A percentile compares a stretch with the other conserved stretches of the same genome.
phyloP scores from a whole-genome alignment of 1,140 invertebrate genomes.

The Calycopis cecrops region DNA sequence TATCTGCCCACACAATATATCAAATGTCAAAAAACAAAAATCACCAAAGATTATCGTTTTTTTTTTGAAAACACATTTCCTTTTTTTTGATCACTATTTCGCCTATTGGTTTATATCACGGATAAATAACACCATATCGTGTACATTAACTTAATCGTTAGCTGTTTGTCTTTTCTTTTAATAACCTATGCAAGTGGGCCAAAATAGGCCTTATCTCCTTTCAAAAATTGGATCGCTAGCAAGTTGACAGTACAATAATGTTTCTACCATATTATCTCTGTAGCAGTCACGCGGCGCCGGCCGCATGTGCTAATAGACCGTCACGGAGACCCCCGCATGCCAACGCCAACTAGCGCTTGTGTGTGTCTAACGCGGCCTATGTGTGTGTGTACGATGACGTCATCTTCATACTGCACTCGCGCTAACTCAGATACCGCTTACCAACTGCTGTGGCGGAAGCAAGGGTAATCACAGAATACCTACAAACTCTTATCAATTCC shows the following conservation, averaged over 20 bases:
- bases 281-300: neutral
- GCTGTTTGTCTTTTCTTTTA: too few species aligned
- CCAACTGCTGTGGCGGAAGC: neutral
- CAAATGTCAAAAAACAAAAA: too few species aligned
- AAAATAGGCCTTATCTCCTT: too few species aligned
- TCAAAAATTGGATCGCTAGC: too few species aligned
- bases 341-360: constrained; percentile 2
- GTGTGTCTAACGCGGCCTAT: neutral
- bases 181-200: too few species aligned
- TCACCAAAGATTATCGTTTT: too few species aligned
- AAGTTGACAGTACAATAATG: neutral
- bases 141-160: too few species aligned
- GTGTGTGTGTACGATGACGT: neutral
- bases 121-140: too few species aligned
- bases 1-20: too few species aligned
- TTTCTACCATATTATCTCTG: neutral
- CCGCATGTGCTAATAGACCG: neutral
- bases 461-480: neutral
- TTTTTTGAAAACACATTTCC: too few species aligned
- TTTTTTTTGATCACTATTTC: too few species aligned
- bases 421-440: constrained; percentile 1
- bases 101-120: too few species aligned
- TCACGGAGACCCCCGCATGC: neutral
- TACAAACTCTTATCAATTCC: neutral
- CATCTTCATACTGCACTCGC: neutral